phyloP scores from a whole-genome alignment of 1,140 invertebrate species.

The Lepidurus packardi region DNA sequence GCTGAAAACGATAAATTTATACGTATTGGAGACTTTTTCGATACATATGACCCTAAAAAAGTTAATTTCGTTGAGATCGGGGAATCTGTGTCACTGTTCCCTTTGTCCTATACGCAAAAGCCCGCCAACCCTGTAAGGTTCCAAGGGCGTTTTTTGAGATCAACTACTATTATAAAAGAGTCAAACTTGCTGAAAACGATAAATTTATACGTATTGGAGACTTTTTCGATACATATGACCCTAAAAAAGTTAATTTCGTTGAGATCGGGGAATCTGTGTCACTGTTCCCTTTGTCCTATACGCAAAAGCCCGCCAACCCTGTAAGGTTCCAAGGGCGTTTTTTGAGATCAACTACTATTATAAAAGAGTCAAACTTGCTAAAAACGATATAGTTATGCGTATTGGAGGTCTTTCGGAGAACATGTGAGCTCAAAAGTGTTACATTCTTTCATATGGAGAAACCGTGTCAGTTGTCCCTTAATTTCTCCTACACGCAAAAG shows the following conservation, averaged over 20 bases:
- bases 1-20: neutral
- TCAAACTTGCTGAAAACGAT: neutral
- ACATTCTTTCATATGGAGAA: neutral
- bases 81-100: neutral
- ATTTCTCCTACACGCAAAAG: neutral
- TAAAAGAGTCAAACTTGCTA: neutral
- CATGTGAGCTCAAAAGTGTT: neutral
- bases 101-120: neutral
- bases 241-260: neutral
- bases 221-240: neutral
- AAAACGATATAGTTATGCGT: neutral
- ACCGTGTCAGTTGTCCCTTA: neutral
- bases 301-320: neutral
- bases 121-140: neutral
- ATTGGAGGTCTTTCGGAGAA: neutral
- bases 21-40: neutral
- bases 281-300: neutral
- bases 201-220: neutral
- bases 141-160: neutral
- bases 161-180: neutral
- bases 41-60: too few relatives aligned
- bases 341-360: neutral
- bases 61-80: neutral
- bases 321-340: neutral
- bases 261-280: neutral